phyloP scores from a whole-genome alignment of 1,140 invertebrate species.

The Drosophila triauraria region DNA sequence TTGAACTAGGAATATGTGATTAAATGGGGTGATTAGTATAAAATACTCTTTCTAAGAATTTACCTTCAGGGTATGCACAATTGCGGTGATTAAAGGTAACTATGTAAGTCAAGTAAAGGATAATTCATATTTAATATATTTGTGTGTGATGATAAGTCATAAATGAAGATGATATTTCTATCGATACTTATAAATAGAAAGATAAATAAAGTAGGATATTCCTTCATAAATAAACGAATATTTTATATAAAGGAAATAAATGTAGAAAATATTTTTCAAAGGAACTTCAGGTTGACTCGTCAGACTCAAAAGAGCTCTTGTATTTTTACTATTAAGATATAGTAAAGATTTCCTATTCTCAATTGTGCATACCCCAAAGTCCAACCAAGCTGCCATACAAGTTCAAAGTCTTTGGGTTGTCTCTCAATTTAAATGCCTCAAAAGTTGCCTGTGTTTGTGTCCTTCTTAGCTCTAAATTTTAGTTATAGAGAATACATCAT shows the following conservation, averaged over 20 bases:
- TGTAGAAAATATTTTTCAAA: constrained; percentile 21
- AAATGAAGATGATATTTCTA: neutral
- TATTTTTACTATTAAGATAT: neutral
- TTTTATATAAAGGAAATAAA: neutral
- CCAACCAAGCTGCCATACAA: constrained; percentile 7
- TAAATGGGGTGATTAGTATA: constrained; percentile 2
- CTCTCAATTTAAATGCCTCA: constrained; percentile 66
- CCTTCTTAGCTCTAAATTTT: constrained; percentile 21
- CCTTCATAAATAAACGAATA: neutral
- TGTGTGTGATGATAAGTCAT: neutral
- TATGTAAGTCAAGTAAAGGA: neutral
- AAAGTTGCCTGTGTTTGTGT: constrained; percentile 29
- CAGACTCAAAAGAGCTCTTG: constrained; percentile 12
- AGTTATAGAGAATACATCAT: constrained; percentile 14
- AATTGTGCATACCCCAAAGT: constrained; percentile 26
- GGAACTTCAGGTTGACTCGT: constrained; percentile 25
- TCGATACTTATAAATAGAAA: neutral
- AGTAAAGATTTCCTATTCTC: neutral
- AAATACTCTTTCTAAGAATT: constrained; percentile 23
- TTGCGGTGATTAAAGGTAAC: neutral
- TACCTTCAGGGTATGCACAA: constrained; percentile 24
- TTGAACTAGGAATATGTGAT: constrained; percentile 62
- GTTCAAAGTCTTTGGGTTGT: constrained; percentile 73
- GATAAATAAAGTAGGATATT: neutral
- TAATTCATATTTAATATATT: neutral